Evolutionary conservation across 2,797 vertebrate species (phyloP).

Genomic region (Alfaro cultratus): DNA sequence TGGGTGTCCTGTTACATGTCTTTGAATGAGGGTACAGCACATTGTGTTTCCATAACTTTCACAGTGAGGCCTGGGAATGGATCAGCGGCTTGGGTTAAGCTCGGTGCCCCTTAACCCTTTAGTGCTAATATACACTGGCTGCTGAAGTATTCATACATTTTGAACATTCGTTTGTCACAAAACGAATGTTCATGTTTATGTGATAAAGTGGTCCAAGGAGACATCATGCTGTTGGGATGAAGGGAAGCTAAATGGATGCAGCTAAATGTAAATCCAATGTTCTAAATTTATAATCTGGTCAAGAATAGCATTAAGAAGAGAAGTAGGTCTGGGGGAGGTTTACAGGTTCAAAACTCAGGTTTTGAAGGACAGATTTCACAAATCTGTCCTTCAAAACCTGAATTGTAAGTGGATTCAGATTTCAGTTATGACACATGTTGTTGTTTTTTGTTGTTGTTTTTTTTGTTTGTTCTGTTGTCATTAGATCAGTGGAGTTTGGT

Average conservation of each 20-base stretch:
- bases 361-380: not conserved
- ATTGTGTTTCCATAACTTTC: constrained; percentile 54
- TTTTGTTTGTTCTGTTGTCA: not conserved
- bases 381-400: not conserved
- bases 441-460: not conserved
- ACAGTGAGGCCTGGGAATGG: constrained; percentile 32
- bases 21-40: constrained; percentile 58
- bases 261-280: not conserved
- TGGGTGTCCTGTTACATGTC: constrained; percentile 64
- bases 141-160: not conserved
- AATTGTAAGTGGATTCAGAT: not conserved
- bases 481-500: not conserved
- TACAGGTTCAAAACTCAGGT: not conserved
- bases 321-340: not conserved
- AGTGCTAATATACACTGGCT: not conserved
- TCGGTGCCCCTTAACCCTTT: not conserved
- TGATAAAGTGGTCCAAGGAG: not conserved
- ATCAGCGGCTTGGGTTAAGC: constrained; percentile 3
- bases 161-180: not conserved
- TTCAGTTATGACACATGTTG: not conserved
- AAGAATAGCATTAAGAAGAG: not conserved
- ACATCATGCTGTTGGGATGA: not conserved
- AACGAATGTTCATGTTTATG: too few relatives aligned
- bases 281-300: not conserved
- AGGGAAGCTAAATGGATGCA: not conserved